Base-by-base conservation (phyloP, 2,797 vertebrate genomes). In the Clamator glandarius region DNA sequence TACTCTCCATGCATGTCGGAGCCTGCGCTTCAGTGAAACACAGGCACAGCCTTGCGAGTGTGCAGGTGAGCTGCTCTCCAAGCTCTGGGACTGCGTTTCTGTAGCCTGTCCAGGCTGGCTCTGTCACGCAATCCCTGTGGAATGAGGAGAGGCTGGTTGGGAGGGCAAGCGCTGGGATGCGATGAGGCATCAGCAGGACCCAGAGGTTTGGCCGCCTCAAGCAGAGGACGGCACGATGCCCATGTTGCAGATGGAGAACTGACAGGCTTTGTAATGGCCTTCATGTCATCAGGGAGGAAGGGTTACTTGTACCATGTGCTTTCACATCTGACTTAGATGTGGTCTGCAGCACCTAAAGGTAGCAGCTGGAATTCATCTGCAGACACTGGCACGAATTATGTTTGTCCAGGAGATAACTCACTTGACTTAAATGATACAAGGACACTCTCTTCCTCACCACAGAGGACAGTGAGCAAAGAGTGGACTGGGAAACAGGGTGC, bases 111-210 rank as follows among this genome's bases (percentile, higher is more conserved):
- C 11, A 2, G 92, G 87, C 93, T 68, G 89, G 93, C 90, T 75
- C 57, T 62, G 78, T 89, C 93, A 91, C 23, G 84, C 89, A 85
- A 48, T 80, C 58, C 92, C 64, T 92, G 41, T 70, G 95, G 90
- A 91, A 95, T 63, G 87, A 81, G 93, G 92, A 95, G 89, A 90
- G 95, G 94, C 89, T 70, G 86, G 23, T 0, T 0, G 50, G 39
- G 35, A 81, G 69, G 57, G 66, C 2, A 2, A 81, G 85, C 2
- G 3, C 16, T 0, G 2, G 82, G 79, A 15, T 8, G 4, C 1
- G 1, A 46, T 0, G 0, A 50, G 84, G n/a, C 3, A 0, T 8
- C 7, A 33, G 75, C 79, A 36, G 54, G 11, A 46, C 59, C 42
- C 50, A 18, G 63, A 66, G 74, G 55, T 33, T 62, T 15, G 76